These are phyloP conservation scores for Synergus laeviventris DNA, from an alignment of 2,888 invertebrate species.

Conservation along the genomic window DNA sequence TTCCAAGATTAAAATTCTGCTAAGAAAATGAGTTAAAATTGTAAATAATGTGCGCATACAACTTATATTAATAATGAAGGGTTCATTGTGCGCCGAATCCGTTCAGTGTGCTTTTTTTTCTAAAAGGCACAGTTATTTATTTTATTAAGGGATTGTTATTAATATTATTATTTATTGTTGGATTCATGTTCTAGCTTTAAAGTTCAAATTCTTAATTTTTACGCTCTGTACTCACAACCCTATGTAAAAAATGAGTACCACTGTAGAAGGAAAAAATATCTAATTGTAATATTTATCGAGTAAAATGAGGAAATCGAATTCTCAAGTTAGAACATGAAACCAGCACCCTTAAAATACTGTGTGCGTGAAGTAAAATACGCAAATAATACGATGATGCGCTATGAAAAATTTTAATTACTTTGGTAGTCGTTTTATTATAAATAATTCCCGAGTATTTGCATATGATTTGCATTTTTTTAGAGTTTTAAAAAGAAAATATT, in stretches of 20 bases:
- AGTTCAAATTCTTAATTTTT: too few species aligned
- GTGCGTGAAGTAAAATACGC: neutral
- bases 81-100: conserved; percentile 14
- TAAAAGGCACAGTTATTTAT: conserved; percentile 6
- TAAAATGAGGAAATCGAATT: too few species aligned
- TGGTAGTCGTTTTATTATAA: neutral
- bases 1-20: neutral
- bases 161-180: too few species aligned
- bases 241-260: too few species aligned
- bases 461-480: neutral
- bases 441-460: neutral
- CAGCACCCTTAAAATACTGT: neutral
- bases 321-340: too few species aligned
- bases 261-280: too few species aligned
- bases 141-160: too few species aligned
- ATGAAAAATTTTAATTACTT: conserved; percentile 3
- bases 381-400: neutral
- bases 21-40: conserved; percentile 7
- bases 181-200: too few species aligned
- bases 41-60: conserved; percentile 7
- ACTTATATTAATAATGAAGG: conserved; percentile 15
- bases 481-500: neutral
- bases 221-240: too few species aligned
- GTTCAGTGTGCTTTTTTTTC: conserved; percentile 4
- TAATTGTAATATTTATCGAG: too few species aligned